Evolutionary conservation across 1,140 invertebrate genomes (phyloP).

Genomic region (Euura lappo): DNA sequence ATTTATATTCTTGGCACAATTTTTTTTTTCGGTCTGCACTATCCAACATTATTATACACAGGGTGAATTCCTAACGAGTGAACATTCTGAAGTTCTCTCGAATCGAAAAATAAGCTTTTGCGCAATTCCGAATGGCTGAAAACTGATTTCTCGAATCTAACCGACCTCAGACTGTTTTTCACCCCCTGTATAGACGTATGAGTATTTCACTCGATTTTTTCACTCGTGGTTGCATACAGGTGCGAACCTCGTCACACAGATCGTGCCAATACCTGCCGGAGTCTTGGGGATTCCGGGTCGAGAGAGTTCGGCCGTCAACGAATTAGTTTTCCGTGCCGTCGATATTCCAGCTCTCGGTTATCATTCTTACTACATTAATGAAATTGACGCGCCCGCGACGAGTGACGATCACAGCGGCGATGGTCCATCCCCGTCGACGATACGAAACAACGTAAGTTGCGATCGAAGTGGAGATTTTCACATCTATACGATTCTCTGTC

Average conservation of each 20-base stretch:
- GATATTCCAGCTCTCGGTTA: conserved; percentile 72
- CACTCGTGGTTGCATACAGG: conserved; percentile 45
- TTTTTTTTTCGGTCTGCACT: no score
- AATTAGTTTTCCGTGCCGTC: conserved; percentile 71
- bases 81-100: no score
- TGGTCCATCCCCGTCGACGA: not conserved
- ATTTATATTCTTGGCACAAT: no score
- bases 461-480: not conserved
- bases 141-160: no score
- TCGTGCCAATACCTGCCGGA: conserved; percentile 67
- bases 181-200: not conserved
- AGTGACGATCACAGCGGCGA: conserved; percentile 17
- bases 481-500: not conserved
- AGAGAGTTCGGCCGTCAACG: conserved; percentile 64
- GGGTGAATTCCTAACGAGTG: no score
- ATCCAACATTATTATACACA: no score
- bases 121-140: no score
- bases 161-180: no score
- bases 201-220: not conserved
- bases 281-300: conserved; percentile 71
- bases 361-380: conserved; percentile 65
- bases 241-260: conserved; percentile 62
- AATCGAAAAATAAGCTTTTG: no score
- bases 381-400: conserved; percentile 34
- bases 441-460: not conserved